Conservation (phyloP, 2,797 vertebrate genomes). For the Rhinella marina region DNA sequence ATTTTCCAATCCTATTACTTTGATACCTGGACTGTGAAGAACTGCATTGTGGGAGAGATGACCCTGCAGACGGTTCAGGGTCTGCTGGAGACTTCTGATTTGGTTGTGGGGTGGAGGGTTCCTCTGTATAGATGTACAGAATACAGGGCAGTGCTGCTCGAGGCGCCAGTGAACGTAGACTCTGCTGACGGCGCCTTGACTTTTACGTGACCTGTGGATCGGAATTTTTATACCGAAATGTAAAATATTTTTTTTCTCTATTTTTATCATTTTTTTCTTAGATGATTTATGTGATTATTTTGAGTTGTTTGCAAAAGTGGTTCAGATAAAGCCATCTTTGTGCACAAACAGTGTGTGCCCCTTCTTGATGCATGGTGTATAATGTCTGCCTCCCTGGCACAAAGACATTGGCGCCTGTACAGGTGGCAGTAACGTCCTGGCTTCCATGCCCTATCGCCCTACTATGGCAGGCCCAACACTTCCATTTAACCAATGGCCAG, state of each 20-base stretch:
- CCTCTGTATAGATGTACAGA: neutral
- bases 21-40: neutral
- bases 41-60: neutral
- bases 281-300: neutral
- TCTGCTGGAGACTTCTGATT: neutral
- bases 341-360: neutral
- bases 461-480: too few relatives aligned
- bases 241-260: slow-evolving; percentile 13
- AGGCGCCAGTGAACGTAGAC: neutral
- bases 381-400: too few relatives aligned
- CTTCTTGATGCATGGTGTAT: too few relatives aligned
- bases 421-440: too few relatives aligned
- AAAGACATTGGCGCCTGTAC: too few relatives aligned
- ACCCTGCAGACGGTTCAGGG: neutral
- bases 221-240: slow-evolving; percentile 11
- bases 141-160: neutral
- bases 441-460: too few relatives aligned
- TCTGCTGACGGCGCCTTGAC: slow-evolving; percentile 7
- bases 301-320: neutral
- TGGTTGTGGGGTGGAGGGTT: slow-evolving; percentile 7
- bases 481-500: too few relatives aligned
- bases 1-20: slow-evolving; percentile 25
- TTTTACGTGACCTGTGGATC: neutral
- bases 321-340: neutral
- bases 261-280: neutral